Evolutionary conservation across 1,140 invertebrate species (phyloP).

Genomic region (Penaeus chinensis): DNA sequence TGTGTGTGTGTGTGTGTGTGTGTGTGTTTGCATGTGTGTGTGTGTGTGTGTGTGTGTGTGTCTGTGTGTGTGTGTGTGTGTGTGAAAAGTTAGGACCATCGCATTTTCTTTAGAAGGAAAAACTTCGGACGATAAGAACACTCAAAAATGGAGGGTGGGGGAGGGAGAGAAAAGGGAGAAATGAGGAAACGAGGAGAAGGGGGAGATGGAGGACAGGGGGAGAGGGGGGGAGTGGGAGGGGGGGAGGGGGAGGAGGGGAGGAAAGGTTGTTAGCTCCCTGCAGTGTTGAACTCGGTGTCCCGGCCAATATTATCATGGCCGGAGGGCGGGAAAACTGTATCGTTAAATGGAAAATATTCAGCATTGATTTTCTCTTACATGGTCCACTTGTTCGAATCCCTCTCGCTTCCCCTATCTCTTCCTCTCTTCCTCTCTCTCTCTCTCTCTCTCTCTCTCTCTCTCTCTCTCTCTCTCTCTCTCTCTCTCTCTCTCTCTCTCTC

Average conservation of each 20-base stretch:
- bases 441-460: background rate
- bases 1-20: no score
- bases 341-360: slow-evolving; percentile 36
- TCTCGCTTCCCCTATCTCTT: background rate
- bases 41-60: no score
- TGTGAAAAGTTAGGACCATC: no score
- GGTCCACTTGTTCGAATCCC: slow-evolving; percentile 35
- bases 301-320: no score
- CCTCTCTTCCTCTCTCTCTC: background rate
- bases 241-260: background rate
- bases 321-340: slow-evolving; percentile 12
- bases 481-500: background rate
- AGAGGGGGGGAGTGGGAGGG: no score
- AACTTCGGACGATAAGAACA: background rate
- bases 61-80: no score
- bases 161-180: background rate
- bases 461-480: background rate
- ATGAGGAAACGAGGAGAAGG: background rate
- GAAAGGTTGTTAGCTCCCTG: no score
- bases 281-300: no score
- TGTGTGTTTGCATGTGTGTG: no score
- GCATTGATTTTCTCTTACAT: slow-evolving; percentile 39
- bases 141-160: background rate
- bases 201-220: slow-evolving; percentile 17
- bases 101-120: background rate